Base-by-base conservation (phyloP, 2,888 invertebrate genomes). In the Aromia moschata region DNA sequence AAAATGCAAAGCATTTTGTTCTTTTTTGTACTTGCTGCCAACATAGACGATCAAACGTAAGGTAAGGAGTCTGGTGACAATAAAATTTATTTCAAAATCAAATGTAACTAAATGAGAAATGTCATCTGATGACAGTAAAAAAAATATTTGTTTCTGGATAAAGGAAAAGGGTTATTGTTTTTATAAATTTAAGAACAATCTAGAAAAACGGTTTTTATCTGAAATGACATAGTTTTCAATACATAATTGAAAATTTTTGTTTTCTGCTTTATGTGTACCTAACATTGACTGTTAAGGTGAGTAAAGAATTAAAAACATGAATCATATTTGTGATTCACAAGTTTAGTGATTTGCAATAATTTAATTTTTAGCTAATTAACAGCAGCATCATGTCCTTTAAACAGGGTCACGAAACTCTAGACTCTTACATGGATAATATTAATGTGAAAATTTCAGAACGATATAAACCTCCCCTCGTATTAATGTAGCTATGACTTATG, bases 391-490 rank as follows among this genome's bases (percentile, higher is more conserved):
- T 76, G 76, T 71, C 75, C 64, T 68, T 66, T 30, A 74, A 68
- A 58, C 68, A 68, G 68, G 66, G 68, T 64, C 70, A 74, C 59
- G 67, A 49, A 38, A 38, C 12, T 36, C 15, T 38, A 30, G 49
- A 67, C 44, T 69, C 87, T 75, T 89, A 86, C 75, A 90, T 92
- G 88, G 94, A 94, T 81, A 91, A 89, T 69, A 89, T 94, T 70
- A 90, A 91, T 74, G 93, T 94, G 60, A 94, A 94, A 84, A 93
- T 94, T 80, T 89, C 92, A 44, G 93, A 94, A 80, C 90, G 88
- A 73, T 94, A 91, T 77, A 92, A 92, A 78, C 90, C 92, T 67
- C 93, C 93, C 88, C 89, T 55, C 87, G 84, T 77, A 84, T 89
- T 49, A 84, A 85, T 68, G 75, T 89, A 62, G 87, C 89, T 37